Evolutionary conservation across 1,140 invertebrate genomes (phyloP).

Genomic region (Drosophila yakuba): DNA sequence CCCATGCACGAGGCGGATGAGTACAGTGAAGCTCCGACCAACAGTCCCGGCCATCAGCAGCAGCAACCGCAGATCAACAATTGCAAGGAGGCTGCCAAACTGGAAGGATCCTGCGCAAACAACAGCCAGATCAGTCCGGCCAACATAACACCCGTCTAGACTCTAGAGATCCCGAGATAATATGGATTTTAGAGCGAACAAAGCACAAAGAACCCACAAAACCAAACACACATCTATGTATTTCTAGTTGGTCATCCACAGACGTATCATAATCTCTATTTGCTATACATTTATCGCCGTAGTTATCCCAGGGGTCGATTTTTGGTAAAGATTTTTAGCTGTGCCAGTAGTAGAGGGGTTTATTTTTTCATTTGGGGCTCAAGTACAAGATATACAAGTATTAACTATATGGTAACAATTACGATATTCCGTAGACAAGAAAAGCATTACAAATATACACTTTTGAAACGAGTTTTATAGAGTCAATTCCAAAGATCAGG

Average conservation of each 20-base stretch:
- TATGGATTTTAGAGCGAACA: conserved; percentile 1
- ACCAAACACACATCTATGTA: conserved; percentile 31
- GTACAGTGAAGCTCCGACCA: conserved; percentile 50
- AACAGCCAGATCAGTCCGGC: conserved; percentile 42
- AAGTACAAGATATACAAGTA: conserved; percentile 68
- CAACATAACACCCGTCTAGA: conserved; percentile 69
- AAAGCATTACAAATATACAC: conserved; percentile 50
- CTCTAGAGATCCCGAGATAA: conserved; percentile 45
- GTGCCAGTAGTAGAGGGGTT: conserved; percentile 40
- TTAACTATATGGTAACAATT: conserved; percentile 39
- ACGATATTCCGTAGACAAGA: conserved; percentile 10
- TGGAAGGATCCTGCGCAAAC: conserved; percentile 45
- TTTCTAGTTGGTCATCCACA: conserved; percentile 43
- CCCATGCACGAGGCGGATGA: conserved; percentile 83
- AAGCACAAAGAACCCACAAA: conserved; percentile 24
- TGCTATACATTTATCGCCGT: conserved; percentile 47
- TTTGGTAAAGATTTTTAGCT: conserved; percentile 53
- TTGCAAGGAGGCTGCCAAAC: conserved; percentile 65
- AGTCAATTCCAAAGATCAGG: conserved; percentile 54
- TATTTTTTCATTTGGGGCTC: conserved; percentile 52
- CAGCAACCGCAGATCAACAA: conserved; percentile 39
- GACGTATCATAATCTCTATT: conserved; percentile 47
- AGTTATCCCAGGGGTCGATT: conserved; percentile 43
- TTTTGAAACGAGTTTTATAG: conserved; percentile 68
- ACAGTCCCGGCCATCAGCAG: conserved; percentile 21